Conservation (phyloP, 2,113 vertebrate species). For the Aplodontia rufa region DNA sequence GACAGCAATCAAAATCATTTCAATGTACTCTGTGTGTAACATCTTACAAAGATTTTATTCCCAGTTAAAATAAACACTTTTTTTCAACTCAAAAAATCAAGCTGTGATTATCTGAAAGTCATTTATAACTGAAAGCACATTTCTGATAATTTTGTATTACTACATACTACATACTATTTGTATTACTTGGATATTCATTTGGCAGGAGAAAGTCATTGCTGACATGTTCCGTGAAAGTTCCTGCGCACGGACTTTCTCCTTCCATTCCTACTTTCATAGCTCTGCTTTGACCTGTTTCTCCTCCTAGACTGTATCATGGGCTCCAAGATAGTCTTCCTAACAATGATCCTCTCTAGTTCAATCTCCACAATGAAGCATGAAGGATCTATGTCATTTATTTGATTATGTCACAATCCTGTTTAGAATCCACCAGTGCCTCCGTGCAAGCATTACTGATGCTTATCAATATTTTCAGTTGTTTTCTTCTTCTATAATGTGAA, state of each 20-base stretch:
- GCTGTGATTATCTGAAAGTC: background rate
- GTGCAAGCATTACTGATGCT: background rate
- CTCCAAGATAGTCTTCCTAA: background rate
- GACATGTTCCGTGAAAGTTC: background rate
- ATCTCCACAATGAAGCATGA: background rate
- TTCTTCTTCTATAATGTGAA: background rate
- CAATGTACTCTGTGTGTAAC: background rate
- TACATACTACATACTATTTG: background rate
- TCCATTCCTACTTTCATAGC: background rate
- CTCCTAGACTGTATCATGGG: background rate
- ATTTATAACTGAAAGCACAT: conserved; percentile 11
- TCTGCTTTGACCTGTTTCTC: background rate
- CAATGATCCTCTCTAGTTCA: background rate
- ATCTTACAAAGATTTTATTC: background rate
- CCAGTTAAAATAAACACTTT: background rate
- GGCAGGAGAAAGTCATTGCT: background rate
- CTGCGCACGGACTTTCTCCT: background rate
- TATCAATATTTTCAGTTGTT: background rate
- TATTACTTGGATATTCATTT: background rate
- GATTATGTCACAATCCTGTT: background rate
- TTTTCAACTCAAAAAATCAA: background rate
- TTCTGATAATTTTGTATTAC: background rate
- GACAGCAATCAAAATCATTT: background rate
- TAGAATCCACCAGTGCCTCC: background rate
- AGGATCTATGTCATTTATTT: background rate